Evolutionary conservation across 2,888 invertebrate genomes (phyloP).

Genomic region (Steinernema scapterisci): DNA sequence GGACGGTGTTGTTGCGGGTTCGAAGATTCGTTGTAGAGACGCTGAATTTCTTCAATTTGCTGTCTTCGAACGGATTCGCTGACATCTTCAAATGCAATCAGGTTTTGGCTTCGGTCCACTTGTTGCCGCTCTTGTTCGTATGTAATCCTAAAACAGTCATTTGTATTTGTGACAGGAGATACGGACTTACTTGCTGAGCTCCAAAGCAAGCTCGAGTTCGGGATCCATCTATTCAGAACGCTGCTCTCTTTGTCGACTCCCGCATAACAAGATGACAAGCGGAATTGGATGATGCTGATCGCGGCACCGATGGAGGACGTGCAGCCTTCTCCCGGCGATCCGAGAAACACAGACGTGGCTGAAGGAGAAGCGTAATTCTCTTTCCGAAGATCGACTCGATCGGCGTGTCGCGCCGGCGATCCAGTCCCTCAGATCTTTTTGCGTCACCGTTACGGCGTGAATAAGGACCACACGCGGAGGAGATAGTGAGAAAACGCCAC

Average conservation of each 20-base stretch:
- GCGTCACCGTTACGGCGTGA: too few relatives aligned
- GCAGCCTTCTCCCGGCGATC: too few relatives aligned
- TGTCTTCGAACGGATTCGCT: conserved; percentile 8
- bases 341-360: too few relatives aligned
- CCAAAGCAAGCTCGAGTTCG: conserved; percentile 42
- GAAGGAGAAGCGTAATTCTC: too few relatives aligned
- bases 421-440: too few relatives aligned
- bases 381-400: too few relatives aligned
- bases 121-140: conserved; percentile 38
- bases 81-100: conserved; percentile 42
- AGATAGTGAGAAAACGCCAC: too few relatives aligned
- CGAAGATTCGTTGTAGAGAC: not conserved
- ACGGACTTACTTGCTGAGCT: conserved; percentile 43
- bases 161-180: not conserved
- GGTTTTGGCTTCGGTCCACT: conserved; percentile 29
- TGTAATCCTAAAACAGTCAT: conserved; percentile 37
- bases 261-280: too few relatives aligned
- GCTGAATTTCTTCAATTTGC: conserved; percentile 10
- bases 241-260: not conserved
- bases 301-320: too few relatives aligned
- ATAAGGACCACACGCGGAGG: too few relatives aligned
- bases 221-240: not conserved
- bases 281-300: too few relatives aligned
- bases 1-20: not conserved
- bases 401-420: too few relatives aligned